Evolutionary conservation across 2,113 vertebrate species (phyloP), one percentile per base, ranked within the genome.

Genomic region (Poeciliopsis retropinna): DNA sequence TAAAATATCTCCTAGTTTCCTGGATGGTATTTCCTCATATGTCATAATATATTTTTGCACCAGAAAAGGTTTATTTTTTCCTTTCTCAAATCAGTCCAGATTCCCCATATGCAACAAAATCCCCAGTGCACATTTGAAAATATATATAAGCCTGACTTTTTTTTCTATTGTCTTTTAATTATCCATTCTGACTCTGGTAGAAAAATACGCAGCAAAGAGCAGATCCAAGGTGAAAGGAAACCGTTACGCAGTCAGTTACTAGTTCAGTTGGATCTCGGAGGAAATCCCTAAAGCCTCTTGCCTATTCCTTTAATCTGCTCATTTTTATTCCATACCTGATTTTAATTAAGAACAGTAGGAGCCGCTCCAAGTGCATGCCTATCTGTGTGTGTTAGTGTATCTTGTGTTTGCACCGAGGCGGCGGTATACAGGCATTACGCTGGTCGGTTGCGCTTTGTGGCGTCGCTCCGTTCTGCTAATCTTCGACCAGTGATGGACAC

Each of bases 241-340:
- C 79, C 9, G 51, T 75, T 70, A 64, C 44, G 31, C 75, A 65
- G 67, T 72, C 41, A n/a, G 61, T 67, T 72, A 39, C 75, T 72
- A 70, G 88, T 83, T 70, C 72, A 47, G 41, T 27, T 27, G 72
- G 87, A 85, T 92, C 87, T 82, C 28, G 17, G 72, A 81, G 85
- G 80, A 88, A 70, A 85, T 89, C 87, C 87, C 75, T 74, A 88
- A 87, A 91, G 75, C 86, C 89, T 71, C 37, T 39, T 85, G 89
- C 83, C 81, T 87, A 81, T 89, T 89, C 75, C 65, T 80, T 89
- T 88, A 89, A 91, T 81, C 89, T 77, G 70, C 81, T 90, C 87
- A 92, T 91, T 85, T 62, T 84, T 85, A 94, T 92, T 91, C 89
- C 81, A 75, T 82, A 82, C 82, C 67, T 81, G 76, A 61, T 90